Evolutionary conservation across 2,797 vertebrate genomes (phyloP), one percentile per base, ranked within the genome.

Genomic region (Anguilla marmorata): DNA sequence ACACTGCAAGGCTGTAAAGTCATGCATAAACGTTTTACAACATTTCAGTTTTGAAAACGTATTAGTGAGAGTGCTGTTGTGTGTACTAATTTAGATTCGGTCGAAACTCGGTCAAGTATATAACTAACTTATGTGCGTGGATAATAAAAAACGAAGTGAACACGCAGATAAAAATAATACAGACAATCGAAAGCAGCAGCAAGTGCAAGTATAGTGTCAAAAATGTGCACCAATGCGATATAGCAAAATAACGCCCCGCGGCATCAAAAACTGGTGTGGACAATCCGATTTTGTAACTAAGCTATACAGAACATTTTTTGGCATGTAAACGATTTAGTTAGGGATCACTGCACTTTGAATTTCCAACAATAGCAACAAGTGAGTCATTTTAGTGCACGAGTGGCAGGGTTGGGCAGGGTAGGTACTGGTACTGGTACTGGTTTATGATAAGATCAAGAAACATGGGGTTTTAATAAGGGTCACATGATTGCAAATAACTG

Each of bases 301-400:
- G 58, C 85, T 48, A 5, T 48, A 63, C 21, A 24, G 84, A 60
- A 19, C 2, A 87, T 83, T 90, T 90, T 90, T 89, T 92, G 90
- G 89, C 87, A 89, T 79, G 88, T 88, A 80, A 84, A 87, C 89
- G 91, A 88, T 37, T 89, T 89, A n/a, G 33, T 79, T 37, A 74
- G 82, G 80, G 85, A 56, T 37, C 66, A 60, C 37, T 88, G 37
- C 86, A 33, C 3, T 52, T 58, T 86, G 60, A 14, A 72, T 72
- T 90, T 85, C 87, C 82, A 50, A 33, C 85, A 50, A 3, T 74
- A 80, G 80, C 45, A 58, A 76, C 48, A 37, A 87, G 24, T 88
- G 41, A 85, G 79, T 88, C 54, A 82, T 79, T 56, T 45, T 58
- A 60, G 30, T 48, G 52, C 66, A 24, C 14, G 30, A 54, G 27